Conservation (phyloP, 2,888 invertebrate species). For the Eupithecia dodoneata region DNA sequence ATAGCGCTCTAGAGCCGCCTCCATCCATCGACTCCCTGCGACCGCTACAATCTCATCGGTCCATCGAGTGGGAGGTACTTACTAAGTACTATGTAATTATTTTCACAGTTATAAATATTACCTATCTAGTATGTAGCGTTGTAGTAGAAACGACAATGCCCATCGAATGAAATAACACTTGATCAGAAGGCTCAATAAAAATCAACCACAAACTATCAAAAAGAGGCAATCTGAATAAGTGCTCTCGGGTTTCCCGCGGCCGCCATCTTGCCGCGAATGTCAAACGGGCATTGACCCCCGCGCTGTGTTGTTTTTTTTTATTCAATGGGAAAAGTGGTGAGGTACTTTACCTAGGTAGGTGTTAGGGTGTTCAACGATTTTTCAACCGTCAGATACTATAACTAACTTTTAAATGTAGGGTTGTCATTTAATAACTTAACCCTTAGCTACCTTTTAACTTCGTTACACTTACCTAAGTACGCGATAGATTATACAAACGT, state of each 20-base stretch:
- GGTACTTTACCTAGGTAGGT: not conserved
- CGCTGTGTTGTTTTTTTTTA: conserved; percentile 45
- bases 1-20: no score
- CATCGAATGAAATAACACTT: conserved; percentile 8
- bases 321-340: not conserved
- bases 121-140: not conserved
- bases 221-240: conserved; percentile 72
- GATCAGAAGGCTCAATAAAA: conserved; percentile 37
- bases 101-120: no score
- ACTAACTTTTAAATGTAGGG: not conserved
- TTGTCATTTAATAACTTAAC: not conserved
- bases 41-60: no score
- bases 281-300: conserved; percentile 58
- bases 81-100: no score
- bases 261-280: conserved; percentile 64
- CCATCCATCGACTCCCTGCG: no score
- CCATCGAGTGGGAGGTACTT: no score
- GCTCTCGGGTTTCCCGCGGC: conserved; percentile 69
- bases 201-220: conserved; percentile 50
- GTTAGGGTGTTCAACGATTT: not conserved
- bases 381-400: not conserved
- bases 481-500: not conserved
- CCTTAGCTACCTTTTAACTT: not conserved
- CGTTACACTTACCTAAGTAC: not conserved
- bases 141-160: not conserved